Evolutionary conservation across 2,888 invertebrate genomes (phyloP).

Genomic region (Ptycholaimellus sp.): DNA sequence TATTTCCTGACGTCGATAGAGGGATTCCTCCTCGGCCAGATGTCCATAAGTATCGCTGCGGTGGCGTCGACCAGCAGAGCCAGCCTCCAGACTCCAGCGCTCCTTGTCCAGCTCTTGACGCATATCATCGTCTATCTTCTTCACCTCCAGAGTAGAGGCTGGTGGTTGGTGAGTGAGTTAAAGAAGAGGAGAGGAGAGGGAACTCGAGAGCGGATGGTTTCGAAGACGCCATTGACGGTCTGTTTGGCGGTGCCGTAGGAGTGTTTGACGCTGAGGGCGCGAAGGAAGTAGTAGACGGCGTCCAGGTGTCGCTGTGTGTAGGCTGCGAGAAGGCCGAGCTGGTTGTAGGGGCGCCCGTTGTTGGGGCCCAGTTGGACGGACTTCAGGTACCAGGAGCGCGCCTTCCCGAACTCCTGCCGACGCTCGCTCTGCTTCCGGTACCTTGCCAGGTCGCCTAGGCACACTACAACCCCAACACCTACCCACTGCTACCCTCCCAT

Average conservation of each 20-base stretch:
- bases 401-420: no score
- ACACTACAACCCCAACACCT: no score
- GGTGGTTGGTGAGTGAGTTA: no score
- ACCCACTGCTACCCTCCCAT: no score
- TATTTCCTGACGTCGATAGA: no score
- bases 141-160: no score
- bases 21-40: no score
- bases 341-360: slow-evolving; percentile 80
- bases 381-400: slow-evolving; percentile 62
- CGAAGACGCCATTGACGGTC: slow-evolving; percentile 58
- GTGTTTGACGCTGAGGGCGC: slow-evolving; percentile 75
- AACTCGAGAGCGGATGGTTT: slow-evolving; percentile 62
- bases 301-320: slow-evolving; percentile 45
- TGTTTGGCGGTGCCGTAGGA: slow-evolving; percentile 74
- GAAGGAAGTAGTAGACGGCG: slow-evolving; percentile 86
- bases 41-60: no score
- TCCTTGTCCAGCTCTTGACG: not conserved
- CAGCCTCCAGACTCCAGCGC: slow-evolving; percentile 3
- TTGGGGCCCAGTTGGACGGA: slow-evolving; percentile 77
- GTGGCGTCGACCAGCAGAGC: no score
- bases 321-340: slow-evolving; percentile 61
- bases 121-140: not conserved
- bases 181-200: not conserved
- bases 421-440: no score
- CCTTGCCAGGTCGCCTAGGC: no score